phyloP scores from a whole-genome alignment of 2,888 invertebrate genomes.

The Ormyrus pomaceus region DNA sequence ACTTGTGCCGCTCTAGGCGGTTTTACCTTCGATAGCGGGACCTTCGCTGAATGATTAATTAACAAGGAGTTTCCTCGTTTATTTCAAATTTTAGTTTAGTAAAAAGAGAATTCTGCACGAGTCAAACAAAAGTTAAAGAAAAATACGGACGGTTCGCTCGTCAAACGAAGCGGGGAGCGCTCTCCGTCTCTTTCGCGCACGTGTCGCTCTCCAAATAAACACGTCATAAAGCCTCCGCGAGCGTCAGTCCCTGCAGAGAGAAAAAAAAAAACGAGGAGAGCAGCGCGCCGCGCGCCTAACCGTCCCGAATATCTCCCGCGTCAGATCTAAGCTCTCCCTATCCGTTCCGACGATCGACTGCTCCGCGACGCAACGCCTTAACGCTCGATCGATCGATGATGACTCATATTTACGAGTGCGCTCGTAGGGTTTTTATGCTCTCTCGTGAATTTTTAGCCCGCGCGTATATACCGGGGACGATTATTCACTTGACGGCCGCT shows the following conservation, averaged over 20 bases:
- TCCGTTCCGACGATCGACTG: too few relatives aligned
- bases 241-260: too few relatives aligned
- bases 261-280: background rate
- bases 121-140: too few relatives aligned
- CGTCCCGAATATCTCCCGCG: background rate
- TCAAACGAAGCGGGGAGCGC: too few relatives aligned
- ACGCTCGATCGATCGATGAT: slow-evolving; percentile 9
- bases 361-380: background rate
- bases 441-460: background rate
- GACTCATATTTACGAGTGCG: slow-evolving; percentile 6
- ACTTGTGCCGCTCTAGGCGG: background rate
- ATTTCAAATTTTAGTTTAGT: too few relatives aligned
- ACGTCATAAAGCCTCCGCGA: slow-evolving; percentile 1
- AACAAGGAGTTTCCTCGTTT: too few relatives aligned
- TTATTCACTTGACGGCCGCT: slow-evolving; percentile 29
- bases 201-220: slow-evolving; percentile 34
- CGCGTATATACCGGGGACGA: background rate
- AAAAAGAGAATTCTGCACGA: too few relatives aligned
- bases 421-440: background rate
- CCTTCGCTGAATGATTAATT: too few relatives aligned
- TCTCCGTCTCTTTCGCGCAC: background rate
- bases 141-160: too few relatives aligned
- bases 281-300: background rate
- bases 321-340: background rate
- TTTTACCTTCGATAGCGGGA: background rate